Conservation (phyloP, 2,113 vertebrate genomes). For the Pachyramphus minor region DNA sequence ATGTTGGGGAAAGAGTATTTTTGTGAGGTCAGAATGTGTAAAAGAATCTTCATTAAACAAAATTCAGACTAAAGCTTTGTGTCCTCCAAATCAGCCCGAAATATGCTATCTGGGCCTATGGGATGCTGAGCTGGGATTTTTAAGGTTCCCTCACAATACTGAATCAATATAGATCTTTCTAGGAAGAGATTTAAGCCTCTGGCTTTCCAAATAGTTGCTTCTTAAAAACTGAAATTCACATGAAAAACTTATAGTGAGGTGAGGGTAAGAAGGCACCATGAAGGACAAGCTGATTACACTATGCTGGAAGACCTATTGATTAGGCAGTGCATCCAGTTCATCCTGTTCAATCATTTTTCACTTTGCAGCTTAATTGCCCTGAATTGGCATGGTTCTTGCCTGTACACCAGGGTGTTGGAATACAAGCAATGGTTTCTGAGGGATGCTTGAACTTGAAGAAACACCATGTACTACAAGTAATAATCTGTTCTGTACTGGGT, state of each 20-base stretch:
- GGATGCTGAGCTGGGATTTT: background rate
- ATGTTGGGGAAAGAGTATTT: background rate
- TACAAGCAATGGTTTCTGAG: background rate
- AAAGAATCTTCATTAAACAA: background rate
- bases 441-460: background rate
- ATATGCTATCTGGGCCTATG: background rate
- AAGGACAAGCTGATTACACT: background rate
- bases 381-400: background rate
- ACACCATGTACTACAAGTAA: background rate
- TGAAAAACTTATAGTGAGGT: background rate
- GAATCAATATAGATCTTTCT: background rate
- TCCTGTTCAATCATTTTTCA: background rate
- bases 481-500: background rate
- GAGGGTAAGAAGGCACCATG: background rate
- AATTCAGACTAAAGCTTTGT: background rate
- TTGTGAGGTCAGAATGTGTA: background rate
- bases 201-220: background rate
- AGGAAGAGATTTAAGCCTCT: background rate
- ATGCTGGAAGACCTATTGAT: background rate
- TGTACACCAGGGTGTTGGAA: background rate
- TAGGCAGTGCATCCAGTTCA: background rate
- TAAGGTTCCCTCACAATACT: background rate
- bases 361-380: background rate
- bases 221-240: background rate
- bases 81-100: background rate